Evolutionary conservation across 2,888 invertebrate genomes (phyloP), one percentile per base, ranked within the genome.

Genomic region (Cantharis nigra): DNA sequence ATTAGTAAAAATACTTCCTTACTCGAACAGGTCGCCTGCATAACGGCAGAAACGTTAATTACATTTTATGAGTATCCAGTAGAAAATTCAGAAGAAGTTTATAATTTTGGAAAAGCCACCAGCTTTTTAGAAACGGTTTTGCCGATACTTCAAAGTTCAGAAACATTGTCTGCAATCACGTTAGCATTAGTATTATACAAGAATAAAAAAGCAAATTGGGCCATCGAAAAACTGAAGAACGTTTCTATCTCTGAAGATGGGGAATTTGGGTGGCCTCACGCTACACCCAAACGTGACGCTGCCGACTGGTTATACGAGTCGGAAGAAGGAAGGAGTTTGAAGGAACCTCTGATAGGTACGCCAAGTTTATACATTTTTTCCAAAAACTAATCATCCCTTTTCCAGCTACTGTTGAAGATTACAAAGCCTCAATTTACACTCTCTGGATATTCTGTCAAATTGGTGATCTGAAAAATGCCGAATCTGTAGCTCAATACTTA

Each of bases 221-320:
- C 92, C 0, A 86, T 93, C 3, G 88, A 90, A 9, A 91, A 91
- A 78, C 84, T 93, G 63, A 87, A 90, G 26, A 92, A 92, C 78
- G 91, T 91, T 0, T 92, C 92, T 0, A 92, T 92, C 0, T 92
- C 92, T 0, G 92, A 93, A 85, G 93, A 93, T 83, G 92, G 92
- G 0, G 93, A 93, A 82, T 93, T 93, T 77, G 92, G 92, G 1
- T 93, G 93, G 93, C 92, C 92, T 3, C 87, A 87, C 79, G 85
- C 87, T 7, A 89, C 91, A 2, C 90, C 91, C 0, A 89, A 91
- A 74, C 89, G 90, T 75, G 92, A 92, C 77, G 92, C 92, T 2
- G 92, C 92, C 11, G 92, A 92, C 83, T 92, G 92, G 92, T 87
- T 92, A 2, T 89, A 92, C 23, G 92, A 92, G 85, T 90, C 92